These are phyloP conservation scores for Zaprionus obscuricornis DNA, from an alignment of 2,888 invertebrate species.

Conservation along the genomic window DNA sequence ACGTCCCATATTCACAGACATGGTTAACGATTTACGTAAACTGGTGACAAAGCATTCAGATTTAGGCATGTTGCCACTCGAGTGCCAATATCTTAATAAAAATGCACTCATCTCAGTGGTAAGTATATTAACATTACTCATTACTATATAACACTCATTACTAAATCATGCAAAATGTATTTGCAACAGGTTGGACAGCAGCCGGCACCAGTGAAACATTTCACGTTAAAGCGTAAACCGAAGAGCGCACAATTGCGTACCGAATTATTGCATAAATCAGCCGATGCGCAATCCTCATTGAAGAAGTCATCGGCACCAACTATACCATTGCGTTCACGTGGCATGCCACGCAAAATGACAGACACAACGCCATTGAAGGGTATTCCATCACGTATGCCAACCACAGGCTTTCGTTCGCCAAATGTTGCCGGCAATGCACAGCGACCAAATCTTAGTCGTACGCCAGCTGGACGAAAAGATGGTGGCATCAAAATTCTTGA, in stretches of 20 bases:
- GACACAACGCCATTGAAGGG: constrained; percentile 97
- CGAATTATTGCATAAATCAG: constrained; percentile 95
- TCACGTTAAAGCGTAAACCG: constrained; percentile 95
- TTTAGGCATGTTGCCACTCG: constrained; percentile 94
- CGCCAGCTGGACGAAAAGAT: constrained; percentile 90
- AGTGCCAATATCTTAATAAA: constrained; percentile 98
- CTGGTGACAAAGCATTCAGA: constrained; percentile 93
- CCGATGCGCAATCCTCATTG: constrained; percentile 93
- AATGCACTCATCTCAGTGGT: constrained; percentile 94
- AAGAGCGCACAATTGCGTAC: constrained; percentile 96
- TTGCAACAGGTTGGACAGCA: constrained; percentile 90
- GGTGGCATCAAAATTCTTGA: constrained; percentile 97
- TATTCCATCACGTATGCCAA: constrained; percentile 91
- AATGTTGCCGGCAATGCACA: constrained; percentile 82
- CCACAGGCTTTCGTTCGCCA: constrained; percentile 86
- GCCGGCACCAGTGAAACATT: constrained; percentile 94
- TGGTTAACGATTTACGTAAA: constrained; percentile 92
- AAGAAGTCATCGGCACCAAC: constrained; percentile 95
- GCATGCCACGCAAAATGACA: constrained; percentile 98
- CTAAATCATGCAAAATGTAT: too few relatives aligned
- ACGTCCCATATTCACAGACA: constrained; percentile 94
- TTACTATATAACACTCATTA: background rate
- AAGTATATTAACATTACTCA: constrained; percentile 33
- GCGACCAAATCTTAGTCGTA: constrained; percentile 86
- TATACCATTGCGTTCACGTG: constrained; percentile 93